Conservation (phyloP, 1,140 invertebrate species). For the Drosophila nannoptera region DNA sequence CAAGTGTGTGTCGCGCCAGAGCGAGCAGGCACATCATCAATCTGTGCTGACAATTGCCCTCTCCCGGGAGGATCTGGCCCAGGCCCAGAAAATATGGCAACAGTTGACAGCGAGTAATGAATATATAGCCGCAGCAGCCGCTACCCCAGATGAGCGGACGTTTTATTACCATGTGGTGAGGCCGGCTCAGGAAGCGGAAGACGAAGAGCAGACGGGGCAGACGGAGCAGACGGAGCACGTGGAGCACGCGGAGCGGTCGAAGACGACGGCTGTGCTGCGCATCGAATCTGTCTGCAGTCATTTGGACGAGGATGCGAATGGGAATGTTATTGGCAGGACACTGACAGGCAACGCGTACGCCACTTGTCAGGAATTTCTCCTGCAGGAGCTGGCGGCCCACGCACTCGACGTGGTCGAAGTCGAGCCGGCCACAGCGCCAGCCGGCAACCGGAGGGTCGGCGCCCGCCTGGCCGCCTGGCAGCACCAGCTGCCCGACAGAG, state of each 20-base stretch:
- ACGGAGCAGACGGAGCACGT: background rate
- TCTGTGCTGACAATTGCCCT: slow-evolving; percentile 73
- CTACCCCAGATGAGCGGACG: slow-evolving; percentile 34
- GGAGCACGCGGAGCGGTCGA: background rate
- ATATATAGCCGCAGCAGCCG: slow-evolving; percentile 61
- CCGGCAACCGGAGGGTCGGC: background rate
- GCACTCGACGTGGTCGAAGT: slow-evolving; percentile 14
- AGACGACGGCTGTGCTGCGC: slow-evolving; percentile 37
- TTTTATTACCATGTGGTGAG: slow-evolving; percentile 68
- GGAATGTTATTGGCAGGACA: slow-evolving; percentile 36
- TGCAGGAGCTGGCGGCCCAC: slow-evolving; percentile 49
- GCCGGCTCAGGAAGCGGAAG: slow-evolving; percentile 26
- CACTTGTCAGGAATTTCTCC: slow-evolving; percentile 65
- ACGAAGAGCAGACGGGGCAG: background rate
- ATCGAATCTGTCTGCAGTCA: slow-evolving; percentile 64
- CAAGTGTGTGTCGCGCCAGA: slow-evolving; percentile 75
- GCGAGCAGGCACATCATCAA: slow-evolving; percentile 65
- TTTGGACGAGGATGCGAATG: slow-evolving; percentile 46
- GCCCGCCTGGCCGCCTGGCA: slow-evolving; percentile 6
- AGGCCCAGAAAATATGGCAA: slow-evolving; percentile 76
- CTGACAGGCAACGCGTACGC: slow-evolving; percentile 43
- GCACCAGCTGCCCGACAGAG: slow-evolving; percentile 13
- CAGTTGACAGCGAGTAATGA: slow-evolving; percentile 76
- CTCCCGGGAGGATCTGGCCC: slow-evolving; percentile 72
- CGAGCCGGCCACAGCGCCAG: no score